Evolutionary conservation across 1,140 invertebrate species (phyloP), one percentile per base, ranked within the genome.

Genomic region (Cylas formicarius): DNA sequence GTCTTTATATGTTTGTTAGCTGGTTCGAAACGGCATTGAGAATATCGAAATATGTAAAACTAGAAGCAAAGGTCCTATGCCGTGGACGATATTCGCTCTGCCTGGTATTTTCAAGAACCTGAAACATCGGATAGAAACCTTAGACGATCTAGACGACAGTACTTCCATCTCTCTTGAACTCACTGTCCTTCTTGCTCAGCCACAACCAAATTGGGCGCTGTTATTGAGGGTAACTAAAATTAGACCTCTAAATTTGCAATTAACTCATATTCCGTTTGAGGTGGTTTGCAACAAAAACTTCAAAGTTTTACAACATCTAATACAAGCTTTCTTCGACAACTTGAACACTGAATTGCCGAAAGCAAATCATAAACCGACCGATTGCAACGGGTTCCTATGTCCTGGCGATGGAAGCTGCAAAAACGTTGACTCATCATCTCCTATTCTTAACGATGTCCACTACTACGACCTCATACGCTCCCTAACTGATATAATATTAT

Each of bases 201-300:
- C 85, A 0, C 81, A 85, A 54, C 75, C 80, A 0, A 77, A 80
- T 44, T 87, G 83, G 83, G 66, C 77, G 3, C 72, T 82, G 39
- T 54, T 86, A 17, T 65, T 85, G 4, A 84, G 84, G 67, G 80
- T 81, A 62, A 59, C 35, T 26, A 9, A 8, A 21, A 11, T 23
- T 66, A 7, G 32, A 49, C 8, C 20, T 31, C 18, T 32, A 38
- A 23, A n/a, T 38, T 31, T 36, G 33, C 8, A 42, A 23, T 32
- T 26, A 26, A 22, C 20, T 39, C 14, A 31, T 16, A 35, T 16
- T 32, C 5, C 11, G 17, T 45, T 53, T 33, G 43, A 80, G 77
- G 73, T 82, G 4, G 55, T 84, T 14, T 68, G 76, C 42, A 83
- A 82, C 78, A 69, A 76, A 8, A 67, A 81, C 50, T 78, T 75